Percentiles rank a stretch among this genome's conserved stretches.
Conservation (phyloP, 92 coral and sea anemone species). For the Virgularia gustaviana region DNA sequence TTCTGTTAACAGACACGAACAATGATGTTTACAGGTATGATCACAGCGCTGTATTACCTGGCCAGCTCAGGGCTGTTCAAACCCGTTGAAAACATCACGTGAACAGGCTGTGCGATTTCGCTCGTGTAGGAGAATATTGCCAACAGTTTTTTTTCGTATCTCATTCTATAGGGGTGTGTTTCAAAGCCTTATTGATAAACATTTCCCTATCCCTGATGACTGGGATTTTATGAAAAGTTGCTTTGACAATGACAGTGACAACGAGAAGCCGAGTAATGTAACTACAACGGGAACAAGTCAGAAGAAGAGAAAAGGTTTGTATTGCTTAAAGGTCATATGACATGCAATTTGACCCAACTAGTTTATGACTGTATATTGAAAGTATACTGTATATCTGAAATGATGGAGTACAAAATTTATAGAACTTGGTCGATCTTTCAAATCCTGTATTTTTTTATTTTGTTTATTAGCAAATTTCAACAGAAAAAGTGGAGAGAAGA, state of each 20-base stretch:
- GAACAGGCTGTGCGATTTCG: too few relatives aligned
- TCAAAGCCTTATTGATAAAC: slow-evolving; percentile 80
- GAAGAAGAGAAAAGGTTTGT: slow-evolving; percentile 17
- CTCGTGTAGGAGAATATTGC: too few relatives aligned
- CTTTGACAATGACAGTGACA: slow-evolving; percentile 45
- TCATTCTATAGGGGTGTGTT: slow-evolving; percentile 95
- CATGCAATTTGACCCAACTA: neutral
- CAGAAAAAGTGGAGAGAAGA: slow-evolving; percentile 5
- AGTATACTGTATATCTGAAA: too few relatives aligned
- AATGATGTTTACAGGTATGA: too few relatives aligned
- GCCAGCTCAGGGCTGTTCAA: too few relatives aligned
- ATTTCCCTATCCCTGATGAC: slow-evolving; percentile 93
- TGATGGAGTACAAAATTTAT: neutral
- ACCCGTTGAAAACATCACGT: too few relatives aligned
- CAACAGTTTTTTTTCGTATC: too few relatives aligned
- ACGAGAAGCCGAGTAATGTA: slow-evolving; percentile 1
- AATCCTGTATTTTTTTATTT: neutral
- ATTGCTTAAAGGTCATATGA: neutral
- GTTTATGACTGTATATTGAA: too few relatives aligned
- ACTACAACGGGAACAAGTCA: neutral
- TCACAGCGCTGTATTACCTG: too few relatives aligned
- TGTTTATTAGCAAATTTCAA: neutral
- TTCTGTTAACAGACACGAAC: too few relatives aligned
- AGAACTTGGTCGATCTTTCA: too few relatives aligned
- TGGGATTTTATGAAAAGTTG: slow-evolving; percentile 62